phyloP scores from a whole-genome alignment of 2,888 invertebrate genomes.

The Mesoligia furuncula region DNA sequence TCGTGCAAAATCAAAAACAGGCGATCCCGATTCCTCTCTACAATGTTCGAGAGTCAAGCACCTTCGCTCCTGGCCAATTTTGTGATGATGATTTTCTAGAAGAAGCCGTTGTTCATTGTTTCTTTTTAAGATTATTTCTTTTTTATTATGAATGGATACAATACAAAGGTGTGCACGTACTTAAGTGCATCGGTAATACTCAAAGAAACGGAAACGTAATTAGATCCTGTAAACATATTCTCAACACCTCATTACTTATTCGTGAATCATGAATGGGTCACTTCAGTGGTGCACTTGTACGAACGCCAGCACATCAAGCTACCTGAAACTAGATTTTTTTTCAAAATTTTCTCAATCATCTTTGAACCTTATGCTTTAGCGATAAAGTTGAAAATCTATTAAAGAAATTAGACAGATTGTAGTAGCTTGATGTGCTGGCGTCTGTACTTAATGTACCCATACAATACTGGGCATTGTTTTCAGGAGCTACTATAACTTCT shows the following conservation, averaged over 20 bases:
- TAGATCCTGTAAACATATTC: slow-evolving; percentile 4
- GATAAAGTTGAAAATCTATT: too few species aligned
- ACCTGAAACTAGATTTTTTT: too few species aligned
- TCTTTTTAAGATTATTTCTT: neutral
- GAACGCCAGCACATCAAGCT: too few species aligned
- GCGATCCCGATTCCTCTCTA: neutral
- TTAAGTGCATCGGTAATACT: slow-evolving; percentile 8
- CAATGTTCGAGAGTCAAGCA: neutral
- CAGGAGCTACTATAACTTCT: slow-evolving; percentile 10
- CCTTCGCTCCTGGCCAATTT: neutral
- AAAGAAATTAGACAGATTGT: too few species aligned
- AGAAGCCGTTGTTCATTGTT: neutral
- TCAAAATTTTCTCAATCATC: too few species aligned
- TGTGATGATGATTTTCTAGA: neutral
- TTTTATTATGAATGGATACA: neutral
- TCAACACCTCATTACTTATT: slow-evolving; percentile 24
- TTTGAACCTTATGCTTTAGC: too few species aligned
- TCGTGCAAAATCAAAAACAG: neutral
- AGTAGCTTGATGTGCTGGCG: too few species aligned
- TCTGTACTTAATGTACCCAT: neutral
- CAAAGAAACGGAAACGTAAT: slow-evolving; percentile 33
- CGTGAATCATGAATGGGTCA: slow-evolving; percentile 3
- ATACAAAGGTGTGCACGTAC: neutral
- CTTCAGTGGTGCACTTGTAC: slow-evolving; percentile 9
- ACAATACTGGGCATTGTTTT: slow-evolving; percentile 43